Conservation (phyloP, 2,888 invertebrate species). For the Monoplex corrugatus region DNA sequence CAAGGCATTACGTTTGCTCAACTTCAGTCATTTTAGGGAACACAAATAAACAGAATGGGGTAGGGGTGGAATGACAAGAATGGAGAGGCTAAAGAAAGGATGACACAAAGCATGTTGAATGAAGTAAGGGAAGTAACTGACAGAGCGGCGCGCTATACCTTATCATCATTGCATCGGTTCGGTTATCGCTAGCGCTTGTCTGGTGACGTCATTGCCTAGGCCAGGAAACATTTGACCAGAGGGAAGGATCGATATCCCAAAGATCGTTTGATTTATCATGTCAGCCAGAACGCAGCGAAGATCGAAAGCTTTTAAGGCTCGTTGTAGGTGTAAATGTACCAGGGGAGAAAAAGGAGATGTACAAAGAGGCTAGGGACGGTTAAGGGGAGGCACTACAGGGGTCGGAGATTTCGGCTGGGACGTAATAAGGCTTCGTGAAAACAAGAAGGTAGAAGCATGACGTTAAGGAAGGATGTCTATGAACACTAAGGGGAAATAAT, state of each 20-base stretch:
- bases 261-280: conserved; percentile 28
- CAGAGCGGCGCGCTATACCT: neutral
- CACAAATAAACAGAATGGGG: too few species aligned
- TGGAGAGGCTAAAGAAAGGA: too few species aligned
- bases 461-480: too few species aligned
- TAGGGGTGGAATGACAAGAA: too few species aligned
- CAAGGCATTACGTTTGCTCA: too few species aligned
- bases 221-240: neutral
- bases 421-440: too few species aligned
- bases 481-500: too few species aligned
- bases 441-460: too few species aligned
- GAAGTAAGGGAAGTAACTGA: neutral
- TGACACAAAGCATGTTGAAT: too few species aligned
- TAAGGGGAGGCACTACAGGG: neutral
- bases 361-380: neutral
- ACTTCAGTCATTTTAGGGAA: too few species aligned
- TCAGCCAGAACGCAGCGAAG: neutral
- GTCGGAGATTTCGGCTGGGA: too few species aligned
- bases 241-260: neutral
- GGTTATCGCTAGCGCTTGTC: neutral
- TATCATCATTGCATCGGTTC: neutral
- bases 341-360: neutral
- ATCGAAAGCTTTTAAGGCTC: conserved; percentile 27
- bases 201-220: neutral
- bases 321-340: neutral